Percentiles rank a stretch among this genome's conserved stretches.
These are phyloP conservation scores for Dicrurus megarhynchus DNA, from an alignment of 2,113 vertebrate genomes.

Conservation along the genomic window DNA sequence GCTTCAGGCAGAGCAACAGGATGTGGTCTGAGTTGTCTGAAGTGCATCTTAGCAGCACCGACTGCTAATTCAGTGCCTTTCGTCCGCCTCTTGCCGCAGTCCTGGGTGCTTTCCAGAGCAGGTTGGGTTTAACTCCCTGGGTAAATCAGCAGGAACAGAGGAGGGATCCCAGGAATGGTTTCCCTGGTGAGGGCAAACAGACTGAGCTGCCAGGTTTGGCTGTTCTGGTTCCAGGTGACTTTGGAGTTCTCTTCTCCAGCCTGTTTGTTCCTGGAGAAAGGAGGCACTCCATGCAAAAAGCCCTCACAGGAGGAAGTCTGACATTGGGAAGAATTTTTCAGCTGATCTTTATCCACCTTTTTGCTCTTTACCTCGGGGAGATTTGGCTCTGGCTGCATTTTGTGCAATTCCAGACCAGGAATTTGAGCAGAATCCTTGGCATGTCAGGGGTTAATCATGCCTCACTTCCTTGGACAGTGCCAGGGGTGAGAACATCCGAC, in stretches of 20 bases:
- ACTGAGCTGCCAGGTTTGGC: background rate
- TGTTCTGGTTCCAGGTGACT: background rate
- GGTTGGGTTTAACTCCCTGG: background rate
- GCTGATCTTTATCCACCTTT: background rate
- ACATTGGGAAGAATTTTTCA: background rate
- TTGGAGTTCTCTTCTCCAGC: background rate
- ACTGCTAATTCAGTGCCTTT: background rate
- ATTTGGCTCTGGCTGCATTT: background rate
- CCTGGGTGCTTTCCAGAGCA: background rate
- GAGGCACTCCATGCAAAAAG: background rate
- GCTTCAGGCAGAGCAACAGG: background rate
- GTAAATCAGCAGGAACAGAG: background rate
- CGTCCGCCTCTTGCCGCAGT: background rate
- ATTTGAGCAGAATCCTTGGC: background rate
- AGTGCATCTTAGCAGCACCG: fast-evolving
- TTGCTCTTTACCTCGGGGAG: too few species aligned
- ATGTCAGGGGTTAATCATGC: background rate
- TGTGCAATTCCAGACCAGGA: background rate
- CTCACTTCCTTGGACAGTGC: background rate
- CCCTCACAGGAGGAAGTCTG: background rate
- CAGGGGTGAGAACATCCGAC: background rate
- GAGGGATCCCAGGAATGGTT: background rate
- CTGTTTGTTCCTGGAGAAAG: background rate
- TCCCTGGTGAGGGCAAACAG: background rate
- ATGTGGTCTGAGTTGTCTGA: background rate